phyloP scores from a whole-genome alignment of 2,113 vertebrate genomes.

The Hepsetus odoe region DNA sequence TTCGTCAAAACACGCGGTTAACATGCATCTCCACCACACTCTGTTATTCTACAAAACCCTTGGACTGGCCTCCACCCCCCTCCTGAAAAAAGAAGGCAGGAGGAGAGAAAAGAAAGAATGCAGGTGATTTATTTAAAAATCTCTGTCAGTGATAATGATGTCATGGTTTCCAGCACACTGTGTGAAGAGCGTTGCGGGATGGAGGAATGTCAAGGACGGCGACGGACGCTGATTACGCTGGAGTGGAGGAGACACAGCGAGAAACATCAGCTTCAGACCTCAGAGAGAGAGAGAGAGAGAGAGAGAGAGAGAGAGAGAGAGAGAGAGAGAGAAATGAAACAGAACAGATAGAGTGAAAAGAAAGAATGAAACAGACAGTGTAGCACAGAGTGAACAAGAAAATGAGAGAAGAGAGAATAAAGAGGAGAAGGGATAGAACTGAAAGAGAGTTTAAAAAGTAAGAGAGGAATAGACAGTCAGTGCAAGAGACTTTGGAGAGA shows the following conservation, averaged over 20 bases:
- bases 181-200: conserved; percentile 90
- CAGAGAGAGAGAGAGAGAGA: conserved; percentile 52
- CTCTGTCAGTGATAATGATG: conserved; percentile 94
- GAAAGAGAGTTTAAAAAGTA: conserved; percentile 40
- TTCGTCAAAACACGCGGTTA: conserved; percentile 76
- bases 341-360: conserved; percentile 56
- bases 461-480: background rate
- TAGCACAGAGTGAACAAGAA: conserved; percentile 27
- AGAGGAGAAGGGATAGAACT: conserved; percentile 53
- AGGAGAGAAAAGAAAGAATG: conserved; percentile 39
- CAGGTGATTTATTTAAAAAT: conserved; percentile 95
- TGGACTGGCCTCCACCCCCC: conserved; percentile 67
- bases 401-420: conserved; percentile 21
- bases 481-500: background rate
- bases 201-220: conserved; percentile 98
- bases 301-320: conserved; percentile 47
- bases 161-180: conserved; percentile 92
- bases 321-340: conserved; percentile 61
- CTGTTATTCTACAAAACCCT: conserved; percentile 82
- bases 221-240: conserved; percentile 81
- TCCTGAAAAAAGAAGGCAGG: conserved; percentile 18
- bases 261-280: conserved; percentile 82
- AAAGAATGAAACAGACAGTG: background rate
- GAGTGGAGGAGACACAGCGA: conserved; percentile 85
- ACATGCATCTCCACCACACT: conserved; percentile 63